phyloP scores from a whole-genome alignment of 37 sponge, comb jelly and placozoan species.

The Dysidea cf. avara region DNA sequence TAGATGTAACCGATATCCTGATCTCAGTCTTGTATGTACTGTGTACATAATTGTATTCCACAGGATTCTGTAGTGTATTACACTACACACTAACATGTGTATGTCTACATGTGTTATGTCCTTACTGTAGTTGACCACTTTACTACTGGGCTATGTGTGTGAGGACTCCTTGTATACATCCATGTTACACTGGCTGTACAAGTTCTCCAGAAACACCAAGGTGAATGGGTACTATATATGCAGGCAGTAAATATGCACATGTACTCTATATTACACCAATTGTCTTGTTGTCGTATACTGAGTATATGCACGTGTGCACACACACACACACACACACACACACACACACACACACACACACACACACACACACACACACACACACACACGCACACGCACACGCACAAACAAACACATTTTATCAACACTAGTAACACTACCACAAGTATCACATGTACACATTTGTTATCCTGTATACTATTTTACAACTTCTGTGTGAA shows the following conservation, averaged over 20 bases:
- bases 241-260: background rate
- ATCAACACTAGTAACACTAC: background rate
- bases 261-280: background rate
- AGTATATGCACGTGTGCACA: background rate
- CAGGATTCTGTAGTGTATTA: too few relatives aligned
- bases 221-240: background rate
- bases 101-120: too few relatives aligned
- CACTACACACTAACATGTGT: too few relatives aligned
- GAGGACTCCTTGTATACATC: constrained; percentile 33
- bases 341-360: background rate
- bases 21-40: too few relatives aligned
- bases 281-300: constrained; percentile 5
- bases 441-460: too few relatives aligned
- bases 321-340: background rate
- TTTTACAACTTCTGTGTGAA: background rate
- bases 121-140: too few relatives aligned
- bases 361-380: background rate
- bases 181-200: constrained; percentile 69
- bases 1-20: too few relatives aligned
- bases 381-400: background rate
- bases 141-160: constrained; percentile 14
- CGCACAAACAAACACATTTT: background rate
- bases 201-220: constrained; percentile 69
- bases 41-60: too few relatives aligned
- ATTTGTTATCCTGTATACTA: too few relatives aligned